Evolutionary conservation across 2,888 invertebrate genomes (phyloP).

Genomic region (Drosophila colorata): DNA sequence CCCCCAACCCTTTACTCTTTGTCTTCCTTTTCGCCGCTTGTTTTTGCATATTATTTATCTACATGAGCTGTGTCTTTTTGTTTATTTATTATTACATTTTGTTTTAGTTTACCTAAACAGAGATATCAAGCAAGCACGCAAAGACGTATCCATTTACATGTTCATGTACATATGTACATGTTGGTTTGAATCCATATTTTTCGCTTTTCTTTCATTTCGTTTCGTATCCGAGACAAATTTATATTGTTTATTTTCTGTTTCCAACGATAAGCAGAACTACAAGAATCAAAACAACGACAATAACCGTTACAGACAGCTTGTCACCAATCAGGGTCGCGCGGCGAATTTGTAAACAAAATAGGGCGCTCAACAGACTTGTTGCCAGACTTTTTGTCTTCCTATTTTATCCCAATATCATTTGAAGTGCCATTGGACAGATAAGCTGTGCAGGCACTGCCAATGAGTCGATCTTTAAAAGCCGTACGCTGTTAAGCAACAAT

Average conservation of each 20-base stretch:
- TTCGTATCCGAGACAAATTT: constrained; percentile 45
- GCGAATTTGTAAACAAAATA: constrained; percentile 48
- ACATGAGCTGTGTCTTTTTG: constrained; percentile 51
- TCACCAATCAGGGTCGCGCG: constrained; percentile 44
- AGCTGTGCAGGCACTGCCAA: constrained; percentile 3
- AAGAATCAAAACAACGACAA: constrained; percentile 34
- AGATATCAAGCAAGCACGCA: constrained; percentile 14
- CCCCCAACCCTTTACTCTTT: constrained; percentile 1
- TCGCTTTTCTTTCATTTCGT: constrained; percentile 25
- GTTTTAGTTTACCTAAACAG: constrained; percentile 34
- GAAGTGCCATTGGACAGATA: constrained; percentile 26
- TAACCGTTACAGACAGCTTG: constrained; percentile 61
- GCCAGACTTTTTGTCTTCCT: constrained; percentile 14
- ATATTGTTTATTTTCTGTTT: constrained; percentile 42
- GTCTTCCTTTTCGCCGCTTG: constrained; percentile 25
- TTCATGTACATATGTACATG: no score
- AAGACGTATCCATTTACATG: constrained; percentile 8
- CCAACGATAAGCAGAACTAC: constrained; percentile 21
- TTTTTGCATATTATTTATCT: constrained; percentile 60
- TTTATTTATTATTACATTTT: constrained; percentile 39
- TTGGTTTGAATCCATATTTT: constrained; percentile 6
- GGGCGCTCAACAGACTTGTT: constrained; percentile 5
- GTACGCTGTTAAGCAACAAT: constrained; percentile 32
- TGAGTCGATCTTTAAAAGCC: background rate
- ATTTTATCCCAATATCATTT: constrained; percentile 35